A percentile compares a stretch with the other conserved stretches of the same genome.
phyloP scores from a whole-genome alignment of 2,888 invertebrate species.

The Lamellibrachia columna region DNA sequence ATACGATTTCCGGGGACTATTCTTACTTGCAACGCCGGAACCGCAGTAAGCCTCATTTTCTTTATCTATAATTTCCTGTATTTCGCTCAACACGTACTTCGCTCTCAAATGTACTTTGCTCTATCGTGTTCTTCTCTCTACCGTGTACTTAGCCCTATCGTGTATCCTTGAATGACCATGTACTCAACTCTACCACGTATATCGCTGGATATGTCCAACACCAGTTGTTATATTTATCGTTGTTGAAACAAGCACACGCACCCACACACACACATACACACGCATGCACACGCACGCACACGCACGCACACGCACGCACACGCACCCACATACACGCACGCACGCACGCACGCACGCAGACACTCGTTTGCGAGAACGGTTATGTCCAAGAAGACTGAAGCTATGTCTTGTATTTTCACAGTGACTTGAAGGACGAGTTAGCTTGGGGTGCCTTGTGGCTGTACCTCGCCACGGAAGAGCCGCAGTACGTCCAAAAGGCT shows the following conservation, averaged over 20 bases:
- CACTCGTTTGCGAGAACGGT: neutral
- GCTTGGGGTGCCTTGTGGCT: constrained; percentile 56
- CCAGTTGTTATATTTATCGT: too few species aligned
- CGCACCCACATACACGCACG: too few species aligned
- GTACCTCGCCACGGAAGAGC: constrained; percentile 50
- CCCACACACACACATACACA: too few species aligned
- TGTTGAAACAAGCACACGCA: too few species aligned
- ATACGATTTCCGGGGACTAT: constrained; percentile 67
- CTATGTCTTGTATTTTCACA: neutral
- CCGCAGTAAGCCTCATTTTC: constrained; percentile 64
- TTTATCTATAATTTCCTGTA: neutral
- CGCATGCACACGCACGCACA: too few species aligned
- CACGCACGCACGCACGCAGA: neutral
- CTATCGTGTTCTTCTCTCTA: neutral
- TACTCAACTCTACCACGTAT: too few species aligned
- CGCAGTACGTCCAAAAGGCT: constrained; percentile 49
- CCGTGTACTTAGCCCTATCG: neutral
- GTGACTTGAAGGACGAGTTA: constrained; percentile 51
- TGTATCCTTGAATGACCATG: too few species aligned
- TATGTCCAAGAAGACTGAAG: neutral
- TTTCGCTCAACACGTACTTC: neutral
- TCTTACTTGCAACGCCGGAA: constrained; percentile 69
- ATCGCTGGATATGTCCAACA: too few species aligned
- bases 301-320: too few species aligned
- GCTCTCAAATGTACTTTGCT: neutral